These are phyloP conservation scores for Clavelina lepadiformis DNA, from an alignment of 23 tunicate genomes.

Conservation along the genomic window DNA sequence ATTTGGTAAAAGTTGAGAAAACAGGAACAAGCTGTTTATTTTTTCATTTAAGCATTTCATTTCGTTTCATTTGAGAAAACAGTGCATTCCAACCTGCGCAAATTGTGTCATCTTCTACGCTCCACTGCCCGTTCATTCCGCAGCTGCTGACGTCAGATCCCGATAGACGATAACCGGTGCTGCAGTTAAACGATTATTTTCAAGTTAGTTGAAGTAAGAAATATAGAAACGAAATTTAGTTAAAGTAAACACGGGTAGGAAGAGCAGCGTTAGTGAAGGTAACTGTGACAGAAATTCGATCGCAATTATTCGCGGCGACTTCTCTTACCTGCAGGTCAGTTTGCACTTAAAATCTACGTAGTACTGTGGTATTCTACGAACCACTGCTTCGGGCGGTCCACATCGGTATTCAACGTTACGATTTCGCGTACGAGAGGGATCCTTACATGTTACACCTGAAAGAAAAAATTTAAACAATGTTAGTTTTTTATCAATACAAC, in stretches of 20 bases:
- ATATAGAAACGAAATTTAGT: too few relatives aligned
- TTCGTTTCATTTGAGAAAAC: too few relatives aligned
- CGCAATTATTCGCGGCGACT: too few relatives aligned
- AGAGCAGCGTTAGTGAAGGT: too few relatives aligned
- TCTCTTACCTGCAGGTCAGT: conserved; percentile 50
- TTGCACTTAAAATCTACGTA: conserved; percentile 42
- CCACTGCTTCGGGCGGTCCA: background rate
- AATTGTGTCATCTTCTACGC: conserved; percentile 1
- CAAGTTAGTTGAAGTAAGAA: too few relatives aligned
- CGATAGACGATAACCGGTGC: conserved; percentile 37
- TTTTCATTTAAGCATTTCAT: too few relatives aligned
- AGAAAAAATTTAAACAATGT: too few relatives aligned
- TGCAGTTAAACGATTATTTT: too few relatives aligned
- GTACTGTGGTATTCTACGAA: conserved; percentile 2
- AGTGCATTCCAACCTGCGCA: conserved; percentile 33
- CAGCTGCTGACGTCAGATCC: conserved; percentile 29
- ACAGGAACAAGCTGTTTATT: background rate
- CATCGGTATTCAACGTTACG: conserved; percentile 17
- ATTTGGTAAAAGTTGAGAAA: background rate
- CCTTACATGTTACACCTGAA: conserved; percentile 20
- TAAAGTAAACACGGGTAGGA: too few relatives aligned
- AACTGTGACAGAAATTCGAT: too few relatives aligned
- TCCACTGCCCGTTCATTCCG: conserved; percentile 48
- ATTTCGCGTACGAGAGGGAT: background rate
- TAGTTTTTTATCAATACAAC: too few relatives aligned